Evolutionary conservation across 2,888 invertebrate genomes (phyloP), one percentile per base, ranked within the genome.

Genomic region (Agonopterix arenella): DNA sequence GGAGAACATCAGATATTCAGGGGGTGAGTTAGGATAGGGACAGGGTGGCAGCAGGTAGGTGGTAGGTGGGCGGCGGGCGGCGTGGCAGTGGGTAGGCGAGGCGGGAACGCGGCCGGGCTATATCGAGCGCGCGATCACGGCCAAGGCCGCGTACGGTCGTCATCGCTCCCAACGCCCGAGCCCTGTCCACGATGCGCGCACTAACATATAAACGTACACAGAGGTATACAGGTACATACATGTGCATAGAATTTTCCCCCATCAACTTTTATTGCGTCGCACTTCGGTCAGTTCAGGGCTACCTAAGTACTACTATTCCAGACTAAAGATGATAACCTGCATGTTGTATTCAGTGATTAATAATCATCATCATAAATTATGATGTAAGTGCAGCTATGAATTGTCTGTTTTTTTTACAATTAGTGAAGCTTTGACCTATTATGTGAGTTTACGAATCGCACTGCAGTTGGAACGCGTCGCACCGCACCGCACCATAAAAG

Each of bases 61-160:
- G 57, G 67, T 63, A 49, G 58, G 59, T 54, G 56, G 67, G 58
- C 53, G 66, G 62, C 63, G 56, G 53, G 60, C 61, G 53, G 58
- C 59, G 66, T 61, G 57, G 68, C 64, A 71, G 74, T 61, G 65
- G 58, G 70, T 28, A 57, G 53, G 60, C 60, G 53, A 58, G 59
- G 66, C 62, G 57, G 68, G 65, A 72, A 74, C 61, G 65, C 58
- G 69, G 70, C 63, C 68, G 70, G 68, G 82, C 82, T 88, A 88
- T 88, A 88, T 88, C 83, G 86, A 86, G 86, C 86, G 79, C 67
- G 74, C 84, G 86, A 85, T 89, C 88, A 88, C 83, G 88, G 88
- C 84, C 88, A 89, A 88, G 88, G 88, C 77, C 80, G 76, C 74
- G 66, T 65, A 52, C 60, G 58, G 69, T 68, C 82, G 77, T 70